Percentiles rank a stretch among this genome's conserved stretches.
Conservation (phyloP, 2,888 invertebrate genomes). For the Isoperla grammatica region DNA sequence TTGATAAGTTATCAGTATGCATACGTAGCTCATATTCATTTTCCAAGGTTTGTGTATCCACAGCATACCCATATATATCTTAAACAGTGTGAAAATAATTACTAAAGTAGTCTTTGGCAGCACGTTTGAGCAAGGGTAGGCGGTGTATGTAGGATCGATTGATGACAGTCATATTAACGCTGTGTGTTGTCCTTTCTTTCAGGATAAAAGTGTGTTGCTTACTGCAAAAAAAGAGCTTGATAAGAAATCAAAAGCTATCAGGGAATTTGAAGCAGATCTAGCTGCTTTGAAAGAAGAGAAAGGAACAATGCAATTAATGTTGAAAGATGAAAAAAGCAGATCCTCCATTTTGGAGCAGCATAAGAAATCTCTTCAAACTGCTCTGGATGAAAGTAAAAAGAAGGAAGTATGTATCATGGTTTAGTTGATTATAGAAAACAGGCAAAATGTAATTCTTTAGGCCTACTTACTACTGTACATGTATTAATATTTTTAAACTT, state of each 20-base stretch:
- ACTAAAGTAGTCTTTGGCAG: too few relatives aligned
- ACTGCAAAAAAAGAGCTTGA: conserved; percentile 40
- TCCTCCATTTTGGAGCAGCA: conserved; percentile 51
- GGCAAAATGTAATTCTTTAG: too few relatives aligned
- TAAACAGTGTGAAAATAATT: too few relatives aligned
- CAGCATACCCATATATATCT: too few relatives aligned
- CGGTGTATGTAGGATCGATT: too few relatives aligned
- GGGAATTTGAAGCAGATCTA: conserved; percentile 45
- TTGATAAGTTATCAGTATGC: too few relatives aligned
- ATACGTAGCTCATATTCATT: too few relatives aligned
- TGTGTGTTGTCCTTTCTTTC: too few relatives aligned
- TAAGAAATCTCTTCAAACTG: conserved; percentile 49
- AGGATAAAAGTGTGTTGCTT: conserved; percentile 36
- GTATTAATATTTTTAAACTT: conserved; percentile 17
- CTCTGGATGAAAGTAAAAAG: conserved; percentile 49
- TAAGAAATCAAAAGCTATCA: conserved; percentile 44
- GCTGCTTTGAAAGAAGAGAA: conserved; percentile 46
- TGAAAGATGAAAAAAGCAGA: conserved; percentile 49
- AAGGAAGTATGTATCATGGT: conserved; percentile 38
- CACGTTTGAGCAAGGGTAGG: too few relatives aligned
- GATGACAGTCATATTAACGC: too few relatives aligned
- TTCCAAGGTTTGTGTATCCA: too few relatives aligned
- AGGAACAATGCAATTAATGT: conserved; percentile 48
- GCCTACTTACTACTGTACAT: conserved; percentile 32
- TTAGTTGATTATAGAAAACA: not conserved